These are phyloP conservation scores for Tokudaia muenninki DNA, from an alignment of 2,797 vertebrate genomes.

Conservation along the genomic window DNA sequence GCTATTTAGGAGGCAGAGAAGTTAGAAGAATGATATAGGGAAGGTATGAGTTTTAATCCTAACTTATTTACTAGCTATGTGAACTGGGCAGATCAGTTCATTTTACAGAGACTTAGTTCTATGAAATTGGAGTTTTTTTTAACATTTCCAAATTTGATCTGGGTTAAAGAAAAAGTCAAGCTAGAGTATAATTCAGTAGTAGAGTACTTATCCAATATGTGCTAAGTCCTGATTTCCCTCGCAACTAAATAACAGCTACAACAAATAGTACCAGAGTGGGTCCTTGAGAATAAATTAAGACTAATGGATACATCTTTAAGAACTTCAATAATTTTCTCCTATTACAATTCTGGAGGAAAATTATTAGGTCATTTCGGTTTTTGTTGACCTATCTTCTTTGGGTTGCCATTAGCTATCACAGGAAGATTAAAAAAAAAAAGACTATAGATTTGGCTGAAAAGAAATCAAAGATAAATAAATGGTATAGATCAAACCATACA, in stretches of 20 bases:
- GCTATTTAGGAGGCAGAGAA: slow-evolving; percentile 33
- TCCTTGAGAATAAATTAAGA: slow-evolving; percentile 22
- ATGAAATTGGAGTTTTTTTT: slow-evolving; percentile 22
- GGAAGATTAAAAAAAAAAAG: slow-evolving; percentile 21
- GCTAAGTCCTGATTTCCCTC: background rate
- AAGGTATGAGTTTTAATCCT: slow-evolving; percentile 51
- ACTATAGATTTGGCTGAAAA: background rate
- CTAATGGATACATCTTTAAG: background rate
- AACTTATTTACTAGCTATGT: slow-evolving; percentile 40
- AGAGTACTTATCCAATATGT: background rate
- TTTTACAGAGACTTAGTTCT: slow-evolving; percentile 61
- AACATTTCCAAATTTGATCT: slow-evolving; percentile 51
- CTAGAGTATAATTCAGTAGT: background rate
- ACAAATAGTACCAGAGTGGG: background rate
- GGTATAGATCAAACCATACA: slow-evolving; percentile 35
- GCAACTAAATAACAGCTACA: background rate
- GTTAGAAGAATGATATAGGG: slow-evolving; percentile 5
- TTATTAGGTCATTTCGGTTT: background rate
- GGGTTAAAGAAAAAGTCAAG: background rate
- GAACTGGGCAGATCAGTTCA: slow-evolving; percentile 31
- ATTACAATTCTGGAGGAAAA: background rate
- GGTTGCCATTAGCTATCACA: slow-evolving; percentile 16
- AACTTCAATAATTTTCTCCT: background rate
- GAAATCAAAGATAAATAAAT: slow-evolving; percentile 42
- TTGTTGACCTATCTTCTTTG: background rate